Evolutionary conservation across 2,113 vertebrate genomes (phyloP).

Genomic region (Rana temporaria): DNA sequence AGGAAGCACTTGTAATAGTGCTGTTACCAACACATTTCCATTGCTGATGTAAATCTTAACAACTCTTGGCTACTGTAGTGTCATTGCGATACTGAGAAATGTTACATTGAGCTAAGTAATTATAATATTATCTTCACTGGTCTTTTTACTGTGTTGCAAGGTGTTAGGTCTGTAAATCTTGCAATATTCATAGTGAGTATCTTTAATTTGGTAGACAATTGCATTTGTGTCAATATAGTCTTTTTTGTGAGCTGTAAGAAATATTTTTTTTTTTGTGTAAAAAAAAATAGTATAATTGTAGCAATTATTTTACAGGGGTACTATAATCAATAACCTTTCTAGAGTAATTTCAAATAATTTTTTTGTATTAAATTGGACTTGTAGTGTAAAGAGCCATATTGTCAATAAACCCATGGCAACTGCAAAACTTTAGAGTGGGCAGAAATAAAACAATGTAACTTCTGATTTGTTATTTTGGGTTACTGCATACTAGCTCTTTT

Average conservation of each 20-base stretch:
- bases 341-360: too few relatives aligned
- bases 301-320: too few relatives aligned
- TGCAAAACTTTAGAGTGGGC: too few relatives aligned
- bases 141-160: background rate
- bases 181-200: background rate
- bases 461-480: too few relatives aligned
- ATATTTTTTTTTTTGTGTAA: too few relatives aligned
- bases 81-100: background rate
- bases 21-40: slow-evolving; percentile 12
- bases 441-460: too few relatives aligned
- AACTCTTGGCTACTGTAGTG: background rate
- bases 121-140: background rate
- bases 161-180: slow-evolving; percentile 1
- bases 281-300: too few relatives aligned
- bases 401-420: too few relatives aligned
- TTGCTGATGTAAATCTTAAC: slow-evolving; percentile 20
- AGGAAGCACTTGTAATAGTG: slow-evolving; percentile 7
- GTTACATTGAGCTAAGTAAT: background rate
- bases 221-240: background rate
- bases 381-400: too few relatives aligned
- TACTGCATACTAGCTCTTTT: too few relatives aligned
- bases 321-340: too few relatives aligned
- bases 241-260: background rate
- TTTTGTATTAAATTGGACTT: too few relatives aligned
- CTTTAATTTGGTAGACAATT: background rate